A percentile compares a stretch with the other conserved stretches of the same genome.
Conservation (phyloP, 2,888 invertebrate species). For the Sipha maydis region DNA sequence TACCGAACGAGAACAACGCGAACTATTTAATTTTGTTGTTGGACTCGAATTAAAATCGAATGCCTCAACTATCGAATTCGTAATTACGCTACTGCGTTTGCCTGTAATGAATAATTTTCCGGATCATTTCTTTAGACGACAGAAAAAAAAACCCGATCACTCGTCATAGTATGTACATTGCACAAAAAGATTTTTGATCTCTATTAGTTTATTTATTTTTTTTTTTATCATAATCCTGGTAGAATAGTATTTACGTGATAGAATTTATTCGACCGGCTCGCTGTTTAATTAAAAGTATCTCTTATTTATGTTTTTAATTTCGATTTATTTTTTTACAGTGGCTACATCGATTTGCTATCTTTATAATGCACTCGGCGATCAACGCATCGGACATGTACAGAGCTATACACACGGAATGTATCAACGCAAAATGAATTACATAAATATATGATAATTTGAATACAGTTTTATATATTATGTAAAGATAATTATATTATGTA, state of each 20-base stretch:
- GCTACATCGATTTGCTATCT: too few species aligned
- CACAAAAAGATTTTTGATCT: not conserved
- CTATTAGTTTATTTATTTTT: not conserved
- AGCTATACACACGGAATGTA: not conserved
- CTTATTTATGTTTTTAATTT: too few species aligned
- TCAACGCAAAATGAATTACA: not conserved
- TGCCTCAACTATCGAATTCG: not conserved
- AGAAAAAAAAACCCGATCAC: not conserved
- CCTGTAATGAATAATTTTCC: not conserved
- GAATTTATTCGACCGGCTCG: not conserved
- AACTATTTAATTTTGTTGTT: not conserved
- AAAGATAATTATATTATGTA: constrained; percentile 22
- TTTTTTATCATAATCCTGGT: not conserved
- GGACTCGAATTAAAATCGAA: not conserved
- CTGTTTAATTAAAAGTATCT: not conserved
- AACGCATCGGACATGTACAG: not conserved
- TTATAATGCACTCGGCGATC: not conserved
- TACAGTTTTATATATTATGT: not conserved
- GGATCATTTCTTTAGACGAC: not conserved
- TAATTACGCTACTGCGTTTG: too few species aligned
- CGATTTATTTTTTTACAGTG: too few species aligned
- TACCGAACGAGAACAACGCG: not conserved
- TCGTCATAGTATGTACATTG: not conserved
- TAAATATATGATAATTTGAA: not conserved
- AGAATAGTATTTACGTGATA: not conserved